Percentiles rank a stretch among this genome's conserved stretches.
Conservation (phyloP, 1,140 invertebrate genomes). For the Drosophila sp. region DNA sequence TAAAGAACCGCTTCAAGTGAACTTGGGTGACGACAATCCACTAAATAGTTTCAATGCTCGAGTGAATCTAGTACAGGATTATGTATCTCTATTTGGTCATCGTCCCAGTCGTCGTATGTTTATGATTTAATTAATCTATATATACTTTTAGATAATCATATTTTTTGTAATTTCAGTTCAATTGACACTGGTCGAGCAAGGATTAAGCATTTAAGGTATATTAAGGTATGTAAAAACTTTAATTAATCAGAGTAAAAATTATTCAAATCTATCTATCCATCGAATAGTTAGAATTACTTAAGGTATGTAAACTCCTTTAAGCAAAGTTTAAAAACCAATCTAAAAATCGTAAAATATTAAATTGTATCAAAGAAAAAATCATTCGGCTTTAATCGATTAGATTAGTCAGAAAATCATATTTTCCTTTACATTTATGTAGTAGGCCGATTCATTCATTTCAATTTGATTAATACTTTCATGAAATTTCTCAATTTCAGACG, state of each 20-base stretch:
- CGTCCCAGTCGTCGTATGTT: neutral
- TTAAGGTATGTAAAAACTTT: neutral
- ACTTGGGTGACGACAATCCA: neutral
- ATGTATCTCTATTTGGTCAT: neutral
- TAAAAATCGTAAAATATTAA: no score
- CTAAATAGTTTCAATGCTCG: neutral
- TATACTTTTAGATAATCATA: neutral
- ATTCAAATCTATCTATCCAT: no score
- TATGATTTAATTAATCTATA: neutral
- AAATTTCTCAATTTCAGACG: neutral
- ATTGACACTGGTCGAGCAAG: neutral
- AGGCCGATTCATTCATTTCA: neutral
- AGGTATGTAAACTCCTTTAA: no score
- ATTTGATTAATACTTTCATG: neutral
- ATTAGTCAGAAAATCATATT: no score
- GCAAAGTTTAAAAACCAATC: no score
- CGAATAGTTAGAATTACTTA: no score
- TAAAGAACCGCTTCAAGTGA: neutral
- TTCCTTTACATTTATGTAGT: neutral
- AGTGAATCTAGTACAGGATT: neutral
- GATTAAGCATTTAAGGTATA: neutral
- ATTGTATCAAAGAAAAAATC: no score
- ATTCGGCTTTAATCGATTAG: no score
- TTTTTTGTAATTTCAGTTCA: neutral
- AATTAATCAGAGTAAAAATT: no score